Evolutionary conservation across 2,888 invertebrate species (phyloP), one percentile per base, ranked within the genome.

Genomic region (Hypena proboscidalis): DNA sequence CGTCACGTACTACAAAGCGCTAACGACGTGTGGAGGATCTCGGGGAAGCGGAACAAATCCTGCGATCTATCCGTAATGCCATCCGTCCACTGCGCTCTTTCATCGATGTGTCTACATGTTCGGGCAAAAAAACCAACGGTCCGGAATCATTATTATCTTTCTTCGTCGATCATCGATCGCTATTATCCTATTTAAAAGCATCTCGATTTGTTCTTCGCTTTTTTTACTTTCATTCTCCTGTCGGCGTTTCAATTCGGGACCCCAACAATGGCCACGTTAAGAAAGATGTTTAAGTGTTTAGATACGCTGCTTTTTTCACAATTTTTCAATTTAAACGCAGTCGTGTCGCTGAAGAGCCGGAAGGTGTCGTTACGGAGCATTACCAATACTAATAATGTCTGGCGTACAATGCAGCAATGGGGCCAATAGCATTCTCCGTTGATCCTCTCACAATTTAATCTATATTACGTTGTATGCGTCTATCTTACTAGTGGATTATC

Each of bases 201-300:
- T 88, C 83, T 88, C 83, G 87, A 90, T 90, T 90, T 89, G 90
- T 89, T 87, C 89, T 88, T 81, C 68, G 66, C 50, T 60, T 56
- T 79, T 84, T 85, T 88, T 82, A 39, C 36, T 69, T 79, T 81
- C 81, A 79, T 85, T 85, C 83, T 81, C 76, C 73, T 76, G 80
- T 80, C 83, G 77, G 79, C 85, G 82, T 84, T 86, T 88, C 87
- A 84, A 88, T 85, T 82, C 86, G 74, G 75, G 71, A 63, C 70
- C 66, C 69, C 77, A 81, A 90, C 90, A 90, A 90, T 86, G 78
- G 83, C 51, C 75, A 76, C 78, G 86, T 86, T 89, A 89, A 88
- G 90, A 89, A 89, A 87, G 89, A 89, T 88, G 88, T 90, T 90
- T 90, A 89, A 89, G 85, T 84, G 80, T 89, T 90, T 90, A 88